Percentiles rank a stretch among this genome's conserved stretches.
phyloP scores from a whole-genome alignment of 2,797 vertebrate genomes.

The Phrynocephalus guinanensis region DNA sequence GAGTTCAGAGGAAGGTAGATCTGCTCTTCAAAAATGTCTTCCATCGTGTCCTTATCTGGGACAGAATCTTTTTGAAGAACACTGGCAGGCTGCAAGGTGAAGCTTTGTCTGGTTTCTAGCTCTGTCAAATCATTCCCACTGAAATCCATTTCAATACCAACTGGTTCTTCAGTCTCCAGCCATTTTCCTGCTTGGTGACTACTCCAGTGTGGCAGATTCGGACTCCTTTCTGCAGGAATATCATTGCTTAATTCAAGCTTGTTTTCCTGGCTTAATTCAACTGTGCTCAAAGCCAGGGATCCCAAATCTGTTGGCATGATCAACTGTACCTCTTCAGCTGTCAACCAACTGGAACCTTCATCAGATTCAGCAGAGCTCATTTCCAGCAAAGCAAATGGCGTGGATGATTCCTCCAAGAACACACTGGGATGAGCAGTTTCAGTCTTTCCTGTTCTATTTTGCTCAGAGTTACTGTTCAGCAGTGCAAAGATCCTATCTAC shows the following conservation, averaged over 20 bases:
- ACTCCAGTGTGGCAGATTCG: conserved; percentile 78
- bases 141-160: conserved; percentile 77
- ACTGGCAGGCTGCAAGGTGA: conserved; percentile 75
- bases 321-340: conserved; percentile 65
- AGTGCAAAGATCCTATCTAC: conserved; percentile 99
- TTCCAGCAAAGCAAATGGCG: conserved; percentile 73
- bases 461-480: conserved; percentile 87
- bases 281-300: conserved; percentile 71
- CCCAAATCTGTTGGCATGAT: conserved; percentile 72
- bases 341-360: conserved; percentile 69
- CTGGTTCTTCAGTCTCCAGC: conserved; percentile 76
- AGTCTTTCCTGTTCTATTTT: conserved; percentile 81
- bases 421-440: conserved; percentile 75
- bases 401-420: conserved; percentile 51
- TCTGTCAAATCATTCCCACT: conserved; percentile 89
- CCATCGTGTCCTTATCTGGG: conserved; percentile 64
- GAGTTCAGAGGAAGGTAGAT: conserved; percentile 80
- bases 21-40: conserved; percentile 88
- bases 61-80: conserved; percentile 69
- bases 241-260: conserved; percentile 86
- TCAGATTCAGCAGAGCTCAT: conserved; percentile 79
- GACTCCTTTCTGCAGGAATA: conserved; percentile 83
- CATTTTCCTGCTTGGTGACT: conserved; percentile 72
- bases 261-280: conserved; percentile 71
- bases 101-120: conserved; percentile 78